Evolutionary conservation across 2,113 vertebrate species (phyloP), one percentile per base, ranked within the genome.

Genomic region (Stercorarius parasiticus): DNA sequence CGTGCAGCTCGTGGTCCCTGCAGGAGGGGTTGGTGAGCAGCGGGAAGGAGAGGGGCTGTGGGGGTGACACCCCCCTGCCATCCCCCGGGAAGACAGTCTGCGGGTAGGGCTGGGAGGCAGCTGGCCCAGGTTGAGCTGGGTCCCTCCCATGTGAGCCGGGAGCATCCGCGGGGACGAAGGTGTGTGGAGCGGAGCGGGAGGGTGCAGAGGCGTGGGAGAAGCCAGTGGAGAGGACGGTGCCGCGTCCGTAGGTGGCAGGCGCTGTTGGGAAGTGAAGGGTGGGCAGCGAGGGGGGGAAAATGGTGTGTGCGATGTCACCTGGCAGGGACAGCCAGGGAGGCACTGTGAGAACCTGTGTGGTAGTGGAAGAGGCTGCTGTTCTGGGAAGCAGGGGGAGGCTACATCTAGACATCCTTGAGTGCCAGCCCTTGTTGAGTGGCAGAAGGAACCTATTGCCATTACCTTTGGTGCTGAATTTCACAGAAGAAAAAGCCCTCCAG

Each of bases 161-260:
- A 86, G 76, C 20, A 7, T 14, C 25, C 2, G 10, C 2, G 14
- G 67, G 40, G 45, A 1, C 0, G 10, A 47, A 56, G 72, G 69
- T 34, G 82, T 0, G 0, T 11, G 65, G 56, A 82, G 80, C 0
- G 6, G 64, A 65, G 45, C 0, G 0, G 32, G 36, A 36, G 27
- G 58, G 36, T 4, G 3, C 1, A 1, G 45, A 32, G 49, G 50
- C 2, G 1, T 3, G 2, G 52, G 27, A 43, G 82, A 23, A 61
- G 16, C 0, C 1, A 64, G 62, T 0, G 0, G 69, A 42, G 20
- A 67, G 67, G 50, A 65, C 0, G 1, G 74, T 15, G 52, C 65
- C 2, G 0, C 3, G 34, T 19, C 90, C 0, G 38, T 17, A 59
- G 66, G 88, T 61, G 0, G 6, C 19, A 49, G 91, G 91, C 0